These are phyloP conservation scores for Picus viridis DNA, from an alignment of 2,797 vertebrate genomes.

Conservation along the genomic window DNA sequence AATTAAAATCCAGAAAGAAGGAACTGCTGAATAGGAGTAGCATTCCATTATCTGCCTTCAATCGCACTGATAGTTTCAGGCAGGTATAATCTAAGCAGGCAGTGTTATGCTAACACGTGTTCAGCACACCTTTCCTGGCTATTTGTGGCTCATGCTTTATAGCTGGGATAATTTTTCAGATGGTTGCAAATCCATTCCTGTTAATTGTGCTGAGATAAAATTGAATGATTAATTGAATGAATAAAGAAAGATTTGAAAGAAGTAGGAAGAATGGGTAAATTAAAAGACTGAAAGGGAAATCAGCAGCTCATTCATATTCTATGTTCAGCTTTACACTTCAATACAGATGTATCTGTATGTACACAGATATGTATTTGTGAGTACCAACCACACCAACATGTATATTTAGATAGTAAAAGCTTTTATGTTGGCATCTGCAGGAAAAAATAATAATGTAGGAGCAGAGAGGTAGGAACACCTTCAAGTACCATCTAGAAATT, in stretches of 20 bases:
- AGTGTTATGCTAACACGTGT: not conserved
- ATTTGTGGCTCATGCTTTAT: not conserved
- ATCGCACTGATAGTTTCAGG: not conserved
- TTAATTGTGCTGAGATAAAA: not conserved
- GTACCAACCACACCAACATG: not conserved
- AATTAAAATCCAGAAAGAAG: not conserved
- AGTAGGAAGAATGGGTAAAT: not conserved
- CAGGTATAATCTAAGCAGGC: not conserved
- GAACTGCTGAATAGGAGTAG: not conserved
- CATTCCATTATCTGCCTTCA: not conserved
- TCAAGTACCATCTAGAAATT: not conserved
- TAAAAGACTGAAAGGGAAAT: not conserved
- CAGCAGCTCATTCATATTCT: not conserved
- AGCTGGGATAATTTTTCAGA: not conserved
- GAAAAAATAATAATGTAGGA: not conserved
- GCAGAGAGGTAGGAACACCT: not conserved
- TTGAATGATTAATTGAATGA: not conserved
- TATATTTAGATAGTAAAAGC: not conserved
- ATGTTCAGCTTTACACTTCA: not conserved
- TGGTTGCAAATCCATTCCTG: not conserved
- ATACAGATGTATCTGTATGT: not conserved
- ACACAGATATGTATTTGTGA: not conserved
- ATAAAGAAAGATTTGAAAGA: not conserved
- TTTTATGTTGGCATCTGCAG: not conserved
- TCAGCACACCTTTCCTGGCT: not conserved